Percentiles rank a stretch among this genome's conserved stretches.
Conservation (phyloP, 2,113 vertebrate species). For the Rynchops niger region DNA sequence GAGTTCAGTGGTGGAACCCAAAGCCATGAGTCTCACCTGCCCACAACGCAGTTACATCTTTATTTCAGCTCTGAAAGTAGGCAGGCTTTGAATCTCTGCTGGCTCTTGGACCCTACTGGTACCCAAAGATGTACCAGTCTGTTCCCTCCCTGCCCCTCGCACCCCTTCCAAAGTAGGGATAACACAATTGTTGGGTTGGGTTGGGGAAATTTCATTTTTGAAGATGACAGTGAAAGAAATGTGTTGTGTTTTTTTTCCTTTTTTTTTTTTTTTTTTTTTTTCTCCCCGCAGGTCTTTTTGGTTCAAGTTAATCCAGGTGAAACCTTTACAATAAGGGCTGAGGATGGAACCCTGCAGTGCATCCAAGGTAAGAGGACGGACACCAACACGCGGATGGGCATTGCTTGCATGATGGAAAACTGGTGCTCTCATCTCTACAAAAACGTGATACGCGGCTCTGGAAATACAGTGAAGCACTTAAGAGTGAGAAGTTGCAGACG, state of each 20-base stretch:
- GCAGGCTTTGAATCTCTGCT: neutral
- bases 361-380: conserved; percentile 87
- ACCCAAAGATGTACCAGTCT: neutral
- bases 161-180: neutral
- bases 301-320: conserved; percentile 98
- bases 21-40: neutral
- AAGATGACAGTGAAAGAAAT: neutral
- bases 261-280: conserved; percentile 34
- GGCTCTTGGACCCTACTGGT: neutral
- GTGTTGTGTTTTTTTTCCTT: conserved; percentile 51
- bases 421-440: neutral
- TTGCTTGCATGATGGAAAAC: neutral
- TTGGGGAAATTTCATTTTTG: neutral
- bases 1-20: neutral
- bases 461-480: neutral
- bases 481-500: neutral
- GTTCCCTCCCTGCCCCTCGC: neutral
- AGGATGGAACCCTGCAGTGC: conserved; percentile 95
- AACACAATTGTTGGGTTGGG: neutral
- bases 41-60: neutral
- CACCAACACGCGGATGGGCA: rapidly evolving
- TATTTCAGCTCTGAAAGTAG: neutral
- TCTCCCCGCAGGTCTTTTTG: conserved; percentile 87
- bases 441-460: rapidly evolving
- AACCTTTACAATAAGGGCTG: conserved; percentile 95